Evolutionary conservation across 2,797 vertebrate genomes (phyloP).

Genomic region (Poeciliopsis turneri): DNA sequence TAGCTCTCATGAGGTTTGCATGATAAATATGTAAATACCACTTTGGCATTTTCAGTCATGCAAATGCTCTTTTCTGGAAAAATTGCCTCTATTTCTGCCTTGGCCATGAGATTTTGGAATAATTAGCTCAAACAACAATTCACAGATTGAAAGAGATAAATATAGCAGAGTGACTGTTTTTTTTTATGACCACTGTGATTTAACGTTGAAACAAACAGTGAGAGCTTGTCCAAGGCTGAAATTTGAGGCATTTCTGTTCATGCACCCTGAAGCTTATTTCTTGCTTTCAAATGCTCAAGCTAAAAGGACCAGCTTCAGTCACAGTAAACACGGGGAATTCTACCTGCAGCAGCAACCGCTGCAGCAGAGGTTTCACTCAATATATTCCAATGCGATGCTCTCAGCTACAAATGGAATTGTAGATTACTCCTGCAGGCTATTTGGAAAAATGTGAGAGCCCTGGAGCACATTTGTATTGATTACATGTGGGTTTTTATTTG

Average conservation of each 20-base stretch:
- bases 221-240: neutral
- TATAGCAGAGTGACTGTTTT: neutral
- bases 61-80: neutral
- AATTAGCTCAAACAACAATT: neutral
- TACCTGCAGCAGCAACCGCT: neutral
- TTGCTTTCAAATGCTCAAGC: neutral
- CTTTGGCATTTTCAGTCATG: neutral
- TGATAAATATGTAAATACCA: neutral
- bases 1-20: neutral
- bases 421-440: neutral
- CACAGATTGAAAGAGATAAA: neutral
- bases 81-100: neutral
- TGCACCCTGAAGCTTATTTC: slow-evolving; percentile 9
- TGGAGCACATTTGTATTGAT: slow-evolving; percentile 38
- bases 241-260: slow-evolving; percentile 17
- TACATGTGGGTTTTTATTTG: slow-evolving; percentile 5
- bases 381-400: slow-evolving; percentile 18
- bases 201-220: neutral
- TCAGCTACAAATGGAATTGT: slow-evolving; percentile 8
- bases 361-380: neutral
- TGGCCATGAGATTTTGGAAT: neutral
- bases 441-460: slow-evolving; percentile 16
- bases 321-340: slow-evolving; percentile 6
- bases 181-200: neutral
- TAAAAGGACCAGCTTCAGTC: neutral